Base-by-base conservation (phyloP, 1,140 invertebrate species). In the Pissodes strobi region DNA sequence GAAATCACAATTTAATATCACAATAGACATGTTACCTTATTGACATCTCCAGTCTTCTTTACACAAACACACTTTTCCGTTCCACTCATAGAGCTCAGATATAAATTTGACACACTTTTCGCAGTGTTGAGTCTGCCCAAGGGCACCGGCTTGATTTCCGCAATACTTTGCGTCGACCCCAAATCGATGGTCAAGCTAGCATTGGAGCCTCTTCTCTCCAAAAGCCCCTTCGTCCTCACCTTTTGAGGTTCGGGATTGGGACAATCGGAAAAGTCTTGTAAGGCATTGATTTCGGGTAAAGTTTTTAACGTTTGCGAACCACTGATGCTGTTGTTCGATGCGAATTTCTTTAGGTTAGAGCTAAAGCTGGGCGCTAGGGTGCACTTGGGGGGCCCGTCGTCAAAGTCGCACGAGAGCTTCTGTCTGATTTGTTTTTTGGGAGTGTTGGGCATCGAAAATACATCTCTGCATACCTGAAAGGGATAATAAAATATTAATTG, bases 121-220 rank as follows among this genome's bases (percentile, higher is more conserved):
- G 75, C 75, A 0, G 73, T 67, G 46, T 78, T 78, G n/a, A 78
- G 49, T 23, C 72, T 45, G 10, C 48, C 52, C 2, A 69, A 62
- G 6, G 70, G 60, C 23, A 63, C 23, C 9, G 59, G 38, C 56
- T 74, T 74, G 1, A 46, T 60, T 21, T 74, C 71, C 0, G 66
- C 25, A 23, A 76, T 72, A 52, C 57, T 76, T 1, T 69, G 69
- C 39, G 71, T 72, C 1, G 72, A 72, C 22, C 77, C 75, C 25
- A 78, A 68, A 69, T 78, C 77, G n/a, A 78, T 78, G 12, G 92
- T 95, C 0, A 95, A 80, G 49, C 90, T 93, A 3, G 92, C 92
- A 76, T 91, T 94, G 8, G 92, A 94, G 55, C 92, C 92, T 39
- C 91, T 82, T 12, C 91, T 82, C 78, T 93, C 89, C 8, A 91